These are phyloP conservation scores for Rhynchophorus ferrugineus DNA, from an alignment of 1,140 invertebrate genomes.

Conservation along the genomic window DNA sequence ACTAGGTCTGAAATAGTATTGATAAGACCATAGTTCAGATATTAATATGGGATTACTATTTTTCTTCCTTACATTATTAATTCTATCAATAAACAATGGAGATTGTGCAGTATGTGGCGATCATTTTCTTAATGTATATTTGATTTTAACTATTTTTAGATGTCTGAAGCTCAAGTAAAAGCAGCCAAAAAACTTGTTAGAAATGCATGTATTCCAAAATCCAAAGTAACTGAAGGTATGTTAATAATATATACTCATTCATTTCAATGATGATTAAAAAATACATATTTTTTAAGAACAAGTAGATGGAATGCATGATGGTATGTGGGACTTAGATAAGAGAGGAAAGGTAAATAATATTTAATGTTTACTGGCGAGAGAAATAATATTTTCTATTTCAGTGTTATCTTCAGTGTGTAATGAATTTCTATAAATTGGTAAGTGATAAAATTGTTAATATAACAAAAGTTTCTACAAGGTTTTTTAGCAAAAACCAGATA, in stretches of 20 bases:
- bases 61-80: neutral
- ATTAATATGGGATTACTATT: neutral
- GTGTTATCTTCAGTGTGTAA: constrained; percentile 28
- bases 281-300: constrained; percentile 23
- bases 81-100: neutral
- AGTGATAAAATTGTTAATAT: constrained; percentile 2
- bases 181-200: constrained; percentile 33
- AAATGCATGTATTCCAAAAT: constrained; percentile 37
- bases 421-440: constrained; percentile 32
- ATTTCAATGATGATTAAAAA: constrained; percentile 2
- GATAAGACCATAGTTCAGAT: neutral
- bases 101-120: neutral
- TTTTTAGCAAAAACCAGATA: constrained; percentile 25
- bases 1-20: neutral
- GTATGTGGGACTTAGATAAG: constrained; percentile 26
- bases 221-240: constrained; percentile 35
- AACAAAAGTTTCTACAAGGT: neutral
- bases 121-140: neutral
- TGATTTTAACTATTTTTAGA: constrained; percentile 26
- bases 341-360: constrained; percentile 23
- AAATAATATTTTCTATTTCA: too few relatives aligned
- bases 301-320: constrained; percentile 28
- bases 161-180: constrained; percentile 36
- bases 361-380: too few relatives aligned
- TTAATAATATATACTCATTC: neutral